Conservation (phyloP, 2,888 invertebrate genomes). For the Polydrusus tereticollis region DNA sequence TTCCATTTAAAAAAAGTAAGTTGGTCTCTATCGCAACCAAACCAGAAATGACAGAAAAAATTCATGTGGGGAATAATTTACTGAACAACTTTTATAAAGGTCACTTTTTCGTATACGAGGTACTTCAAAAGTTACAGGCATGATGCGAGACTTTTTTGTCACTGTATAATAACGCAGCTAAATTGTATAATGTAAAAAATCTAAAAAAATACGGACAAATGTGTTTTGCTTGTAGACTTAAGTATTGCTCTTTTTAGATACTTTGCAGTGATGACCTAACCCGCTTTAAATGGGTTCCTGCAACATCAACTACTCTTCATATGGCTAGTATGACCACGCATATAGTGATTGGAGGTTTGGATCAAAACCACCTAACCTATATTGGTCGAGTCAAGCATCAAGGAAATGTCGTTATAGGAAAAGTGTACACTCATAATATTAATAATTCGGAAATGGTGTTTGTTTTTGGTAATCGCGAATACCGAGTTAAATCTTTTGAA, state of each 20-base stretch:
- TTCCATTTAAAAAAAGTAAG: too few relatives aligned
- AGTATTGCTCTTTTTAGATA: not conserved
- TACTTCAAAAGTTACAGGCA: too few relatives aligned
- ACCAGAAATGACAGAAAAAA: too few relatives aligned
- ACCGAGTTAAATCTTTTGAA: not conserved
- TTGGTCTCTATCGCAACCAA: too few relatives aligned
- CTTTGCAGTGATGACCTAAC: not conserved
- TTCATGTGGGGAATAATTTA: too few relatives aligned
- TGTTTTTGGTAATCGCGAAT: not conserved
- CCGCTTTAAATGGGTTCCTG: not conserved
- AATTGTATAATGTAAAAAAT: too few relatives aligned
- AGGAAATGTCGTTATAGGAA: not conserved
- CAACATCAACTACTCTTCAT: not conserved
- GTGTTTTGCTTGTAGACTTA: too few relatives aligned
- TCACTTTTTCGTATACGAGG: too few relatives aligned
- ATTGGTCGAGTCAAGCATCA: not conserved
- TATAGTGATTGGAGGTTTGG: not conserved
- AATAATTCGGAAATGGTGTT: constrained; percentile 11
- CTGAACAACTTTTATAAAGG: too few relatives aligned
- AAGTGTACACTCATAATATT: not conserved
- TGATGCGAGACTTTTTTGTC: too few relatives aligned
- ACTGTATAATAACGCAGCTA: too few relatives aligned
- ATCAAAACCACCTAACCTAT: not conserved
- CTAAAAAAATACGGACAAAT: too few relatives aligned
- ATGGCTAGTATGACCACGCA: not conserved